A percentile compares a stretch with the other conserved stretches of the same genome.
Evolutionary conservation across 2,797 vertebrate genomes (phyloP).

Genomic region (Clamator glandarius): DNA sequence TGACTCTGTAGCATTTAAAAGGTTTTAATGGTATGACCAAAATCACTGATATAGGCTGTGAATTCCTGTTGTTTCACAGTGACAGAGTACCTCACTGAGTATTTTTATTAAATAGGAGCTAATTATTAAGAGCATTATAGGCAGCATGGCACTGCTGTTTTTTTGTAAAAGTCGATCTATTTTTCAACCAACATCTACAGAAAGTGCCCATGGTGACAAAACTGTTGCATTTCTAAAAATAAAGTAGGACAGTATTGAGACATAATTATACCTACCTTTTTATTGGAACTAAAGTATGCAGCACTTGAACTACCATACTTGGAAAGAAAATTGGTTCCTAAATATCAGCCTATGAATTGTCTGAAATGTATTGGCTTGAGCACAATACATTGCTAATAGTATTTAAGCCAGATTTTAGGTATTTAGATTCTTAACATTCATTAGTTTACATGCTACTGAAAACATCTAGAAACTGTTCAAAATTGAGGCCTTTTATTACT

Average conservation of each 20-base stretch:
- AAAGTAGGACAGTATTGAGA: neutral
- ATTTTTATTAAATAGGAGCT: neutral
- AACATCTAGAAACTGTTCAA: neutral
- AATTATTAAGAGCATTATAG: neutral
- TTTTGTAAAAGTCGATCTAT: neutral
- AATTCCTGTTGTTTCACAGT: neutral
- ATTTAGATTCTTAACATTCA: neutral
- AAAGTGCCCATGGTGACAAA: neutral
- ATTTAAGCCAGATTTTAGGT: slow-evolving; percentile 23
- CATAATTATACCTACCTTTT: neutral
- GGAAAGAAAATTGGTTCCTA: neutral
- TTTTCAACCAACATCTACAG: neutral
- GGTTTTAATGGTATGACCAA: neutral
- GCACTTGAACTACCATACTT: neutral
- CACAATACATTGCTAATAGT: neutral
- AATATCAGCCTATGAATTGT: neutral
- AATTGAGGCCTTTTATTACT: neutral
- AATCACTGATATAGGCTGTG: neutral
- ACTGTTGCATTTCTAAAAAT: neutral
- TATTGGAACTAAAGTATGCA: neutral
- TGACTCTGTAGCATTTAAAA: neutral
- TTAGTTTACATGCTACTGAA: neutral
- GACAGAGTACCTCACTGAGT: neutral
- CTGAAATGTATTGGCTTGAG: neutral
- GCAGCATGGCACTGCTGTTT: neutral